phyloP scores from a whole-genome alignment of 2,797 vertebrate species.

The Oceanodroma leucorhoa region DNA sequence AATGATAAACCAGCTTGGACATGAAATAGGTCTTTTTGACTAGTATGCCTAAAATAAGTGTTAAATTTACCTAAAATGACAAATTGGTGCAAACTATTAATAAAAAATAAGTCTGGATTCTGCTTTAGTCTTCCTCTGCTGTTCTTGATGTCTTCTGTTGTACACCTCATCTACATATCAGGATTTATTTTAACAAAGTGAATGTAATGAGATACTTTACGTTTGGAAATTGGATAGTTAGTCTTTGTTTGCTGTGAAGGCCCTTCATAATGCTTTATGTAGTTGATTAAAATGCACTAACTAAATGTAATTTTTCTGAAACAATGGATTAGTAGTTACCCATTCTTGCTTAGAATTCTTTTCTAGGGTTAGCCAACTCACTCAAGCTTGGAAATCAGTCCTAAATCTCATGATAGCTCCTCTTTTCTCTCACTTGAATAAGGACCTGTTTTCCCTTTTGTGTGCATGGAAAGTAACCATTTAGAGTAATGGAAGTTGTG shows the following conservation, averaged over 20 bases:
- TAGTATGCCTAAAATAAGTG: background rate
- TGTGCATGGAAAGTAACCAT: background rate
- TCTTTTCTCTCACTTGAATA: background rate
- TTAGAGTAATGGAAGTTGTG: background rate
- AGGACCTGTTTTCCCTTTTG: background rate
- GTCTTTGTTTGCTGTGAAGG: background rate
- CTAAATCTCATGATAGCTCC: background rate
- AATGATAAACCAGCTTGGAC: background rate
- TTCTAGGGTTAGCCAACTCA: background rate
- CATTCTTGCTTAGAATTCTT: background rate
- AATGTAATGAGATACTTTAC: background rate
- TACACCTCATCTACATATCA: background rate
- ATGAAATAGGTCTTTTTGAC: background rate
- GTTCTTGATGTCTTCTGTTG: background rate
- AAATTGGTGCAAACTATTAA: background rate
- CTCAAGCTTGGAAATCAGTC: background rate
- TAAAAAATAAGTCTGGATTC: background rate
- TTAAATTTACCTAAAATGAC: background rate
- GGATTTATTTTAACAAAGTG: background rate
- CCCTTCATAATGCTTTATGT: background rate
- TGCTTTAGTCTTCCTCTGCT: background rate
- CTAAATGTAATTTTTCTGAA: background rate
- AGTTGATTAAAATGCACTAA: background rate
- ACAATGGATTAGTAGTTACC: background rate
- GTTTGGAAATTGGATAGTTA: background rate